phyloP scores from a whole-genome alignment of 2,113 vertebrate species.

The Jacana jacana region DNA sequence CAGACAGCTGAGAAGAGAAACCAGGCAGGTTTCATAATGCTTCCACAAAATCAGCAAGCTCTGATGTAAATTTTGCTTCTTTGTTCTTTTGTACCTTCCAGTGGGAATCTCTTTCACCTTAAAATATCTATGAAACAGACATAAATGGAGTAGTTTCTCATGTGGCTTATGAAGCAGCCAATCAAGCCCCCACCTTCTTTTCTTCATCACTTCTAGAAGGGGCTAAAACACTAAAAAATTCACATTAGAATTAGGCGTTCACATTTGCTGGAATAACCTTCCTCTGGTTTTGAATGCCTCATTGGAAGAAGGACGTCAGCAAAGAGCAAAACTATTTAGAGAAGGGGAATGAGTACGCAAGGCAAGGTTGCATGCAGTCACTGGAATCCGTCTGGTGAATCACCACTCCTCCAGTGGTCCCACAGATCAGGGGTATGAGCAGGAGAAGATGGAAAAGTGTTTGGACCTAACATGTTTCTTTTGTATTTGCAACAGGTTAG shows the following conservation, averaged over 20 bases:
- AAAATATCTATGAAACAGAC: not conserved
- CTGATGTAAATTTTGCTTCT: not conserved
- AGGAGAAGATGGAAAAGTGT: not conserved
- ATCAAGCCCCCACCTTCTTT: not conserved
- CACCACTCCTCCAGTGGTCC: not conserved
- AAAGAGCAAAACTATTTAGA: not conserved
- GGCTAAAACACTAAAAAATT: not conserved
- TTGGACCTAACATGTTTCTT: not conserved
- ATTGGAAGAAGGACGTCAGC: not conserved
- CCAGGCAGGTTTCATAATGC: not conserved
- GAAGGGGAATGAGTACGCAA: not conserved
- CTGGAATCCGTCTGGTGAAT: not conserved
- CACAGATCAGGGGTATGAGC: not conserved
- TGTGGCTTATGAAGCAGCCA: not conserved
- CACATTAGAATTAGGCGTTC: not conserved
- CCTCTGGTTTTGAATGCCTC: not conserved
- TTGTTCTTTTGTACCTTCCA: not conserved
- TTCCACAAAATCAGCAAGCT: not conserved
- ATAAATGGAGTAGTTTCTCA: not conserved
- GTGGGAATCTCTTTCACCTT: not conserved
- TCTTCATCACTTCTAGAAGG: not conserved
- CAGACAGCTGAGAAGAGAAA: not conserved
- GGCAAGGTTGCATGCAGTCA: not conserved
- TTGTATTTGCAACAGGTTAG: not conserved
- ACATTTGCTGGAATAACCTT: not conserved